These are phyloP conservation scores for Nipponacmea schrenckii DNA, from an alignment of 2,888 invertebrate species.

Conservation along the genomic window DNA sequence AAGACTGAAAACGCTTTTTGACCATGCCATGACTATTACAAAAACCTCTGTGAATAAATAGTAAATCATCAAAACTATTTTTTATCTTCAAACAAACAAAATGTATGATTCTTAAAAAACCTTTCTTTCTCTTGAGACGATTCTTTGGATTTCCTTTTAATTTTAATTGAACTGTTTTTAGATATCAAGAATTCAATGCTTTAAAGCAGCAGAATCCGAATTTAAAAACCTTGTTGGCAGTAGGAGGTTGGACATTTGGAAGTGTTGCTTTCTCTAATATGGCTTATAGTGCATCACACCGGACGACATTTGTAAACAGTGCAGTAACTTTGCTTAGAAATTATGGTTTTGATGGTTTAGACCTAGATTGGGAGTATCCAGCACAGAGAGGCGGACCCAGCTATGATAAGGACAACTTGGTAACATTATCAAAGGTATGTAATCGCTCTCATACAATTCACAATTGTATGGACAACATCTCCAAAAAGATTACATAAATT, in stretches of 20 bases:
- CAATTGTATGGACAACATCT: too few species aligned
- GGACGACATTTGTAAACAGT: conserved; percentile 10
- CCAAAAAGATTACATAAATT: too few species aligned
- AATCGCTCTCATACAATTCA: too few species aligned
- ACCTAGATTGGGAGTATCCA: conserved; percentile 18
- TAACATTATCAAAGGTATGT: conserved; percentile 10
- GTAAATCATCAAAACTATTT: too few species aligned
- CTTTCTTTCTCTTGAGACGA: too few species aligned
- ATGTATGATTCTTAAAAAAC: too few species aligned
- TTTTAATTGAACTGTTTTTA: background rate
- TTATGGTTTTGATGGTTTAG: conserved; percentile 15
- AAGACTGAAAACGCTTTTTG: too few species aligned
- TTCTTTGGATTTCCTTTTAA: too few species aligned
- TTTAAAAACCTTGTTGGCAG: conserved; percentile 8
- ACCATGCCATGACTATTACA: too few species aligned
- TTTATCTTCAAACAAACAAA: too few species aligned
- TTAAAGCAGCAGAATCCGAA: background rate
- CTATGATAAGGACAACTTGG: conserved; percentile 11
- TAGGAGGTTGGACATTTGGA: conserved; percentile 20
- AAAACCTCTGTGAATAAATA: too few species aligned
- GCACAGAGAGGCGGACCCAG: conserved; percentile 4
- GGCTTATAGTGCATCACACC: background rate
- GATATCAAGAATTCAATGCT: background rate
- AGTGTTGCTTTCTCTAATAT: conserved; percentile 12
- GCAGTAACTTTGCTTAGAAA: background rate